These are phyloP conservation scores for Agelas oroides DNA, from an alignment of 37 sponge, comb jelly and placozoan genomes.

Conservation along the genomic window DNA sequence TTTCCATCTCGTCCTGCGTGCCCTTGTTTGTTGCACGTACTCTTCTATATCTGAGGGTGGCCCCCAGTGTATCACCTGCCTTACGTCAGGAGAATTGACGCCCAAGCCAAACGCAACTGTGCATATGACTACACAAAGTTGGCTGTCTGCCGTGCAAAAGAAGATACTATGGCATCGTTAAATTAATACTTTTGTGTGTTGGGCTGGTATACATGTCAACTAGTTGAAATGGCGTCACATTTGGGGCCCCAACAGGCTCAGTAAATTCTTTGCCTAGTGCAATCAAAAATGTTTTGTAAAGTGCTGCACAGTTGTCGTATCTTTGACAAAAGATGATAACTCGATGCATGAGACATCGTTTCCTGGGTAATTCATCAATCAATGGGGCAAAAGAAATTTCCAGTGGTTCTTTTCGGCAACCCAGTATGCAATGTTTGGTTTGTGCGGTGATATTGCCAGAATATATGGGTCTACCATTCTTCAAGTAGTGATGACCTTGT, in stretches of 20 bases:
- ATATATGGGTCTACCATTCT: neutral
- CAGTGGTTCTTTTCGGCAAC: neutral
- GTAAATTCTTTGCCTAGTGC: constrained; percentile 12
- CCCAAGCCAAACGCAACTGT: constrained; percentile 52
- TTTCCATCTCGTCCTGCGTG: no score
- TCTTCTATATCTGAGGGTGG: no score
- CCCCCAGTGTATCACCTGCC: no score
- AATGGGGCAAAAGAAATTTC: neutral
- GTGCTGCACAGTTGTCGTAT: neutral
- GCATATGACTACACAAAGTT: constrained; percentile 19
- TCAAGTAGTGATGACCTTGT: neutral
- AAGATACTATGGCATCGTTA: no score
- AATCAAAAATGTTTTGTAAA: constrained; percentile 19
- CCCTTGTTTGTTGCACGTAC: no score
- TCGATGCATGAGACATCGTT: neutral
- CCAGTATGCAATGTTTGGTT: constrained; percentile 2
- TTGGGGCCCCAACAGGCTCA: no score
- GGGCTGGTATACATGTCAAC: constrained; percentile 30
- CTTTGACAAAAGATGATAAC: constrained; percentile 29
- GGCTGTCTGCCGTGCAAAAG: neutral
- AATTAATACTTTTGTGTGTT: neutral
- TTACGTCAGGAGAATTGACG: constrained; percentile 19
- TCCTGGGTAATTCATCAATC: neutral
- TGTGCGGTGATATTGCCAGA: constrained; percentile 1
- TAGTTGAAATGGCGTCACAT: constrained; percentile 4